Evolutionary conservation across 2,113 vertebrate genomes (phyloP).

Genomic region (Parus major): DNA sequence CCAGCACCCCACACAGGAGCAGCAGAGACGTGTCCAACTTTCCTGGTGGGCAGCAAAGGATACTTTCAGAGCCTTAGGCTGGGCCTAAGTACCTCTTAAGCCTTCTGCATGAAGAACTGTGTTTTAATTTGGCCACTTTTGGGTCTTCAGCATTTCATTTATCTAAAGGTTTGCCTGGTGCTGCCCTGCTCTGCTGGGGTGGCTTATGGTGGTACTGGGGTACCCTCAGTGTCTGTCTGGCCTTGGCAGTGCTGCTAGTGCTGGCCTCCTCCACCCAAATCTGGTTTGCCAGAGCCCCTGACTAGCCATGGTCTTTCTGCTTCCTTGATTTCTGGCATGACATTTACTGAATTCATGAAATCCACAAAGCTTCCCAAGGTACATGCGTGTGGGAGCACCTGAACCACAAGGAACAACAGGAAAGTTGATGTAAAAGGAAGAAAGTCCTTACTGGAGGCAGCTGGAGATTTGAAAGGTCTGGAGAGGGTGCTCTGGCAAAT

Average conservation of each 20-base stretch:
- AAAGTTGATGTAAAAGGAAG: background rate
- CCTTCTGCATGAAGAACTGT: background rate
- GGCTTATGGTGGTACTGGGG: background rate
- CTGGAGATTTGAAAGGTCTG: background rate
- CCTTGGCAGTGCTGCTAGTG: background rate
- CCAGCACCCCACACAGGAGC: background rate
- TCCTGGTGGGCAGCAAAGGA: background rate
- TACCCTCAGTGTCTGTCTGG: rapidly evolving
- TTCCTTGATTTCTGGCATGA: background rate
- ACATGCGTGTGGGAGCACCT: background rate
- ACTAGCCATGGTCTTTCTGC: background rate
- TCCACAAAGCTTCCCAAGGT: background rate
- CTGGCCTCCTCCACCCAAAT: background rate
- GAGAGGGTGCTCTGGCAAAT: background rate
- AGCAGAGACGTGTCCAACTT: rapidly evolving
- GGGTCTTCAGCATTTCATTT: background rate
- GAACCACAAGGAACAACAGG: background rate
- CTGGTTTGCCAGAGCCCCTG: background rate
- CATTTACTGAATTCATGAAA: background rate
- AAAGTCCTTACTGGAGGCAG: background rate
- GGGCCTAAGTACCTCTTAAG: background rate
- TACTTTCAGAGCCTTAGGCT: rapidly evolving
- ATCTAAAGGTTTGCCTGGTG: background rate
- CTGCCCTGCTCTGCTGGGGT: background rate
- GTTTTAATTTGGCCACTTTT: background rate